Evolutionary conservation across 2,888 invertebrate genomes (phyloP).

Genomic region (Antitype chi): DNA sequence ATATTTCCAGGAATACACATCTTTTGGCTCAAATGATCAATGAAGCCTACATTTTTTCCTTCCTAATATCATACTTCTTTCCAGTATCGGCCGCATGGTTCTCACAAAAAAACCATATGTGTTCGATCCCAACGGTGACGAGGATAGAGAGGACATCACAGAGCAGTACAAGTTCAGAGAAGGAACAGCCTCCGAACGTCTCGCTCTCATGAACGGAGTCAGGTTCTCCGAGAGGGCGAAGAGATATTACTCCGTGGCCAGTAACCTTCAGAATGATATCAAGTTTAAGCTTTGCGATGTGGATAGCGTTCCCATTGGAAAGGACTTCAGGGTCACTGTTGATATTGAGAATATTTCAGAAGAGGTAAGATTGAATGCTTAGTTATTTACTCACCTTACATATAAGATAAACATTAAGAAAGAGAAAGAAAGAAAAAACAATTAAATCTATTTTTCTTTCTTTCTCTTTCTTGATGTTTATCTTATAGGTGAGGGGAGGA

Average conservation of each 20-base stretch:
- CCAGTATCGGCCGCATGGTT: constrained; percentile 93
- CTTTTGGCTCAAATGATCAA: background rate
- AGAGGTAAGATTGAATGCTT: constrained; percentile 75
- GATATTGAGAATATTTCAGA: constrained; percentile 92
- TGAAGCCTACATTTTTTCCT: background rate
- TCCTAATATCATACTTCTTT: constrained; percentile 5
- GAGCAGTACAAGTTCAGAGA: constrained; percentile 93
- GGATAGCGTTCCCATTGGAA: constrained; percentile 93
- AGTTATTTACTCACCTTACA: background rate
- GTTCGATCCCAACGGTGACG: constrained; percentile 93
- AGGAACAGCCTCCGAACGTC: constrained; percentile 93
- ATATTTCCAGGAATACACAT: background rate
- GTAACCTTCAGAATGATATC: constrained; percentile 91
- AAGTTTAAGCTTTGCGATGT: constrained; percentile 92
- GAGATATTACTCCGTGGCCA: constrained; percentile 92
- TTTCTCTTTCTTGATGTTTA: too few species aligned
- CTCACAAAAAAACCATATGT: constrained; percentile 94
- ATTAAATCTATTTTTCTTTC: too few species aligned
- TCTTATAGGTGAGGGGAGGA: too few species aligned
- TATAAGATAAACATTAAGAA: background rate
- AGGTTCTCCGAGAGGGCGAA: constrained; percentile 92
- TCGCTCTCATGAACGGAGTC: constrained; percentile 94
- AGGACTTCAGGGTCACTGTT: constrained; percentile 92
- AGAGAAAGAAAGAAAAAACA: too few species aligned
- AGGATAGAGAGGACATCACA: constrained; percentile 93